phyloP scores from a whole-genome alignment of 2,113 vertebrate genomes.

The Mormyrus lacerda region DNA sequence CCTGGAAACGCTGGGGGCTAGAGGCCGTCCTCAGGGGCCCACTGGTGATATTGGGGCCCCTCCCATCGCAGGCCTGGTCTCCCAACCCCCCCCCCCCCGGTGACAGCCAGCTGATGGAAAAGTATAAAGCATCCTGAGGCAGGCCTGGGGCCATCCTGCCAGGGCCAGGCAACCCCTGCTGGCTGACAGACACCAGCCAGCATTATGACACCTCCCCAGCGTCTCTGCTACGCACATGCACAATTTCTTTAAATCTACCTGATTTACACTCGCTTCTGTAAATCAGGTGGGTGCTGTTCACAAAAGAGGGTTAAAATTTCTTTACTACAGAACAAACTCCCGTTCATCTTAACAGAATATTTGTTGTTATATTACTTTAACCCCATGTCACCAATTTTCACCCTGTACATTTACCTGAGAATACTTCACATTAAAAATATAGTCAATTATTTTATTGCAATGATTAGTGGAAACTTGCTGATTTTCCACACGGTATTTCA shows the following conservation, averaged over 20 bases:
- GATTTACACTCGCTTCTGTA: background rate
- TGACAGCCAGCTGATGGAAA: background rate
- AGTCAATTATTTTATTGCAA: too few species aligned
- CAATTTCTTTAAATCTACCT: background rate
- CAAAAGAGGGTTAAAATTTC: background rate
- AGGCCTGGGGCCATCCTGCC: too few species aligned
- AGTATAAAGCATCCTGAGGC: too few species aligned
- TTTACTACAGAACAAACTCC: background rate
- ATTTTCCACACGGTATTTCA: background rate
- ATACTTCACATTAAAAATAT: background rate
- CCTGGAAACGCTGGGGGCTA: background rate
- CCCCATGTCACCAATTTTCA: background rate
- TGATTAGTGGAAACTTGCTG: background rate
- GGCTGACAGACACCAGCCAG: too few species aligned
- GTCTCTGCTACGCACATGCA: background rate
- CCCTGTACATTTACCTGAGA: background rate
- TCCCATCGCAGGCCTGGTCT: background rate
- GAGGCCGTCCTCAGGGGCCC: background rate
- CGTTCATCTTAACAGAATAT: background rate
- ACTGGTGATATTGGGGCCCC: too few species aligned
- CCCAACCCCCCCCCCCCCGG: too few species aligned
- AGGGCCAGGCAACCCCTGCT: too few species aligned
- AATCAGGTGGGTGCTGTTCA: background rate
- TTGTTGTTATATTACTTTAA: background rate
- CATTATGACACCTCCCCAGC: too few species aligned